Conservation (phyloP, 2,113 vertebrate genomes). For the Columba livia region DNA sequence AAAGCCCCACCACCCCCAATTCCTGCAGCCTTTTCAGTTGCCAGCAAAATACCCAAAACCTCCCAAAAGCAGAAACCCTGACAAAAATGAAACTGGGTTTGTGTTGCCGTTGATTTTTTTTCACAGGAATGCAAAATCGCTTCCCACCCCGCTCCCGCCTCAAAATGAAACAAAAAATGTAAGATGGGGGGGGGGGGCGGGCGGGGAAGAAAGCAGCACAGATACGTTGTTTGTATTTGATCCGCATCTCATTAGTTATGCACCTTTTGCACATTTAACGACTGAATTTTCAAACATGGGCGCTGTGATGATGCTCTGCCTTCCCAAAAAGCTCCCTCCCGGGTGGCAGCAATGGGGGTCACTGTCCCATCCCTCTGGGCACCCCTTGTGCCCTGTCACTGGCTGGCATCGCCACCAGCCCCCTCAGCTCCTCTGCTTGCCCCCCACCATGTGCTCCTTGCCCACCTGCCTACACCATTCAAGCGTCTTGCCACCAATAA, state of each 20-base stretch:
- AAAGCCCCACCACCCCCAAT: constrained; percentile 18
- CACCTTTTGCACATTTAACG: neutral
- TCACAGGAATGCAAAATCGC: constrained; percentile 20
- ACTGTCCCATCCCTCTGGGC: neutral
- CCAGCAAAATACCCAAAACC: constrained; percentile 44
- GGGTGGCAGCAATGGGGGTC: neutral
- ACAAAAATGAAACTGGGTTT: constrained; percentile 59
- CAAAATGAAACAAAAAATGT: constrained; percentile 19
- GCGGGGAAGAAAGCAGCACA: neutral
- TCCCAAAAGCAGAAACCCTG: constrained; percentile 42
- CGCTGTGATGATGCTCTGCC: neutral
- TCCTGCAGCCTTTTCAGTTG: constrained; percentile 33
- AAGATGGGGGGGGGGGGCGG: neutral
- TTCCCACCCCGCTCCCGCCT: constrained; percentile 18
- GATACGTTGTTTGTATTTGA: constrained; percentile 26
- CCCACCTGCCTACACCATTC: rapidly evolving
- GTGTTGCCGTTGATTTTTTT: constrained; percentile 27
- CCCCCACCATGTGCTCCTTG: rapidly evolving
- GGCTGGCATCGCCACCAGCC: rapidly evolving
- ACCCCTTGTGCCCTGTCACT: rapidly evolving
- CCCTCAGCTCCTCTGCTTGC: neutral
- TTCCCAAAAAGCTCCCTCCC: neutral
- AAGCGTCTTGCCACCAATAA: neutral
- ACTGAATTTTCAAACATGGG: neutral
- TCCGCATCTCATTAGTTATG: constrained; percentile 30